These are phyloP conservation scores for Graphium colonna DNA, from an alignment of 2,888 invertebrate species.

Conservation along the genomic window DNA sequence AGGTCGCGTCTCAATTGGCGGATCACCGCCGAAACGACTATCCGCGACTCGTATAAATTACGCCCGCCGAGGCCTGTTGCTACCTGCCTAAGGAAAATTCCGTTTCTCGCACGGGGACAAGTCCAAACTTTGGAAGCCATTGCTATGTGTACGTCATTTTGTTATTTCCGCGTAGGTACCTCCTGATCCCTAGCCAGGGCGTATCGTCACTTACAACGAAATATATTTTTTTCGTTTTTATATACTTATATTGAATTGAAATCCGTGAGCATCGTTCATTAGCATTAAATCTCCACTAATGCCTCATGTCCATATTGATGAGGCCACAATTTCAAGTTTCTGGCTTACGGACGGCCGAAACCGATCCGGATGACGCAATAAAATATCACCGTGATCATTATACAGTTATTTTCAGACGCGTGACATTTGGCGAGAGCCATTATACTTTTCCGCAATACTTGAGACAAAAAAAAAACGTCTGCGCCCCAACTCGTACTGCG, in stretches of 20 bases:
- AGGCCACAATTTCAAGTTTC: background rate
- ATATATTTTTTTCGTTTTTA: too few relatives aligned
- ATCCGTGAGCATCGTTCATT: too few relatives aligned
- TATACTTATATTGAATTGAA: too few relatives aligned
- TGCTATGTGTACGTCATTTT: too few relatives aligned
- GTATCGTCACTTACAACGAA: too few relatives aligned
- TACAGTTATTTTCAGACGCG: background rate
- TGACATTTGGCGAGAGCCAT: slow-evolving; percentile 3
- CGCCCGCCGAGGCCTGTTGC: too few relatives aligned
- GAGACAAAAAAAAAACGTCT: background rate
- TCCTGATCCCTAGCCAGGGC: too few relatives aligned
- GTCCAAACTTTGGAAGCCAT: too few relatives aligned
- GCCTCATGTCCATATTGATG: background rate
- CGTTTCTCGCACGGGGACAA: too few relatives aligned
- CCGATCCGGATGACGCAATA: slow-evolving; percentile 6
- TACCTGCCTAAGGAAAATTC: too few relatives aligned
- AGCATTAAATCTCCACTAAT: too few relatives aligned
- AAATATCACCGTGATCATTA: background rate
- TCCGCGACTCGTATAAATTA: background rate
- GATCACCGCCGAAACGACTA: background rate
- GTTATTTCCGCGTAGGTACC: too few relatives aligned
- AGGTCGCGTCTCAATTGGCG: slow-evolving; percentile 13
- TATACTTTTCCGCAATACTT: background rate
- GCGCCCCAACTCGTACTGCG: background rate
- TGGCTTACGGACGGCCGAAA: background rate